phyloP scores from a whole-genome alignment of 2,888 invertebrate genomes.

The Sarcophaga caerulescens region DNA sequence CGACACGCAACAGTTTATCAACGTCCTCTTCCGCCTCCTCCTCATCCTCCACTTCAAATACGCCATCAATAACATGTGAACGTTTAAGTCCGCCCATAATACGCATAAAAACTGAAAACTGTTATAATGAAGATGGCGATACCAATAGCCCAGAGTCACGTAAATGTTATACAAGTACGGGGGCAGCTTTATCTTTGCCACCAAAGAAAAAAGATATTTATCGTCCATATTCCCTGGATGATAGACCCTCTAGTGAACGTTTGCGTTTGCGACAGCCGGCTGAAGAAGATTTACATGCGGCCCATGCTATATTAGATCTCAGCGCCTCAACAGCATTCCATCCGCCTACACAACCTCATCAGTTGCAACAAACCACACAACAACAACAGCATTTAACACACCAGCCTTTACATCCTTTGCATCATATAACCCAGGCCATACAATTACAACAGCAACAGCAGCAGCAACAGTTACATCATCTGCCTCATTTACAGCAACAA shows the following conservation, averaged over 20 bases:
- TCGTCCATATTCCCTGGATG: slow-evolving; percentile 91
- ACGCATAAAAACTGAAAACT: slow-evolving; percentile 78
- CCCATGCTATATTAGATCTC: slow-evolving; percentile 93
- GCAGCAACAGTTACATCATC: slow-evolving; percentile 48
- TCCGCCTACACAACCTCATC: slow-evolving; percentile 83
- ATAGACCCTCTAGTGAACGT: slow-evolving; percentile 82
- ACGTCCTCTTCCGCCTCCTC: slow-evolving; percentile 3
- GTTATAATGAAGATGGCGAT: slow-evolving; percentile 53
- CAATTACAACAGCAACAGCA: slow-evolving; percentile 68
- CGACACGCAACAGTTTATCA: slow-evolving; percentile 70
- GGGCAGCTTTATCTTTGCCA: slow-evolving; percentile 90
- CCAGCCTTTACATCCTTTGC: slow-evolving; percentile 73
- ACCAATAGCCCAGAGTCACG: slow-evolving; percentile 74
- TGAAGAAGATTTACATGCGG: slow-evolving; percentile 92
- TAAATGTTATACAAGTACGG: slow-evolving; percentile 93
- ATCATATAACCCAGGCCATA: slow-evolving; percentile 72
- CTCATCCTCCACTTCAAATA: neutral
- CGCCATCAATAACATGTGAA: slow-evolving; percentile 66
- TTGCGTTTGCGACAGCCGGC: slow-evolving; percentile 84
- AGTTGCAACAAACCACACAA: slow-evolving; percentile 76
- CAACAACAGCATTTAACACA: slow-evolving; percentile 66
- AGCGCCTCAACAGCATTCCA: slow-evolving; percentile 92
- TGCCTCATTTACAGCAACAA: slow-evolving; percentile 50
- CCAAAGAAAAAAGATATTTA: slow-evolving; percentile 96
- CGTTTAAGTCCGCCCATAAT: slow-evolving; percentile 78